Percentiles rank a stretch among this genome's conserved stretches.
Conservation (phyloP, 2,888 invertebrate species). For the Chaetogeoica ovagalla region DNA sequence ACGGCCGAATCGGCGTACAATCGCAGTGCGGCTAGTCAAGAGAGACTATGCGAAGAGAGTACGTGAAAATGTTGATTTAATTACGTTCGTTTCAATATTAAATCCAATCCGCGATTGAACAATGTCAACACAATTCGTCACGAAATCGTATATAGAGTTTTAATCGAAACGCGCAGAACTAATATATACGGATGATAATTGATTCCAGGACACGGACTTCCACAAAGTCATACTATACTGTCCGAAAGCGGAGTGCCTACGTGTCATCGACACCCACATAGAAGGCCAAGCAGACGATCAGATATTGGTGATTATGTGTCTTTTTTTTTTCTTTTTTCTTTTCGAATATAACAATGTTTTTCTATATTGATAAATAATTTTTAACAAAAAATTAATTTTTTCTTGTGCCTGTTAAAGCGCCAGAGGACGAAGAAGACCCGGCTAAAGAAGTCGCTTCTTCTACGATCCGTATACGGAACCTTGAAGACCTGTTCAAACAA, state of each 20-base stretch:
- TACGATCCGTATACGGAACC: slow-evolving; percentile 82
- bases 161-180: no score
- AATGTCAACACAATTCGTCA: neutral
- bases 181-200: neutral
- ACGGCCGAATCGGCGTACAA: slow-evolving; percentile 39
- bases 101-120: no score
- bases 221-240: slow-evolving; percentile 28
- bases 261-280: slow-evolving; percentile 37
- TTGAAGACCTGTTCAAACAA: slow-evolving; percentile 84
- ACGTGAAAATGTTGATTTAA: neutral
- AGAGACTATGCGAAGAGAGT: slow-evolving; percentile 46
- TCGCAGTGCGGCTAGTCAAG: slow-evolving; percentile 32
- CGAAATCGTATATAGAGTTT: neutral
- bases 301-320: slow-evolving; percentile 23
- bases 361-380: no score
- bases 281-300: slow-evolving; percentile 36
- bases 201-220: slow-evolving; percentile 37
- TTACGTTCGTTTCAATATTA: neutral
- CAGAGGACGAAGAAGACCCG: slow-evolving; percentile 51
- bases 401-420: neutral
- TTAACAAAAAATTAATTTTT: neutral
- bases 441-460: slow-evolving; percentile 33
- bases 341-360: no score
- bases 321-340: neutral
- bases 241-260: slow-evolving; percentile 32